phyloP scores from a whole-genome alignment of 2,113 vertebrate genomes.

The Protobothrops flavoviridis region DNA sequence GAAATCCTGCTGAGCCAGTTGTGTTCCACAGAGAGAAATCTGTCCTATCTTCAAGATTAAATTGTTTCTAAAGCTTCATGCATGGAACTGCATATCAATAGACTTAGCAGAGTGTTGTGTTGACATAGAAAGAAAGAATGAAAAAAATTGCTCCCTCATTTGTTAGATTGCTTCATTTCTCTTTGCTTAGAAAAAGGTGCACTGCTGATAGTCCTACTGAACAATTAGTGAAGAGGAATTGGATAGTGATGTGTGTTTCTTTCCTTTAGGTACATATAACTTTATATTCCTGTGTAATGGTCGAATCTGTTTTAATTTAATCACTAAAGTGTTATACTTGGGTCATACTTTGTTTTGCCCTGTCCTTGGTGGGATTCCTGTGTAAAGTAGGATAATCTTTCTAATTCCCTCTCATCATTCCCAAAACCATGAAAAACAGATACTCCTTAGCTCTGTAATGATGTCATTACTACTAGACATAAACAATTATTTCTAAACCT shows the following conservation, averaged over 20 bases:
- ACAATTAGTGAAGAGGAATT: neutral
- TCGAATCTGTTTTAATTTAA: neutral
- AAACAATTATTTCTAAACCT: neutral
- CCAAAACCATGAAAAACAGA: neutral
- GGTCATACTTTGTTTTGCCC: neutral
- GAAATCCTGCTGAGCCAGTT: neutral
- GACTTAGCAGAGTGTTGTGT: neutral
- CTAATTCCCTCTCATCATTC: neutral
- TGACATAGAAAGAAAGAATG: neutral
- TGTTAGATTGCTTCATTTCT: neutral
- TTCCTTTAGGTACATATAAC: neutral
- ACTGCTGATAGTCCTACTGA: neutral
- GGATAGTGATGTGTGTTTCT: neutral
- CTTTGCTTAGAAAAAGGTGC: neutral
- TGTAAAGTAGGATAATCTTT: neutral
- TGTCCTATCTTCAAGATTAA: neutral
- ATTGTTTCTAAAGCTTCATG: neutral
- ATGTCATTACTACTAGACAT: neutral
- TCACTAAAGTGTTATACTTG: neutral
- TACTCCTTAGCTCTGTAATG: neutral
- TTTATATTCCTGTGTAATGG: neutral
- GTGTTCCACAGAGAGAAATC: neutral
- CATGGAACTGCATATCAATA: neutral
- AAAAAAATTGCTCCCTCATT: neutral
- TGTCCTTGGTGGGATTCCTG: neutral